A percentile compares a stretch with the other conserved stretches of the same genome.
These are phyloP conservation scores for Nemoura dubitans DNA, from an alignment of 2,888 invertebrate genomes.

Conservation along the genomic window DNA sequence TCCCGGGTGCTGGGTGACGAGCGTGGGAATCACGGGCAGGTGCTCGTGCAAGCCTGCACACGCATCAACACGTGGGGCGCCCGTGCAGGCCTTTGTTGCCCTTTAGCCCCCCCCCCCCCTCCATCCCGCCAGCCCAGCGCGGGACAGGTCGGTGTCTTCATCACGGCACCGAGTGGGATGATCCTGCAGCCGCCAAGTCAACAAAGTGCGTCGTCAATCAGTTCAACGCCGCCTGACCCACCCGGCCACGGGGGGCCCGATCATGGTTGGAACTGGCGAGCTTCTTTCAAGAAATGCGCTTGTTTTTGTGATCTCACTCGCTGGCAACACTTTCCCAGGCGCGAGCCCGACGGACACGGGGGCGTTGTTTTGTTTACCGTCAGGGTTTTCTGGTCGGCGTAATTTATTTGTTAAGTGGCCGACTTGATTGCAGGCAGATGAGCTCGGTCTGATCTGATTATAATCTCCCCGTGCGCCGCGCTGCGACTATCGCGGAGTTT, in stretches of 20 bases:
- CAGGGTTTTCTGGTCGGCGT: neutral
- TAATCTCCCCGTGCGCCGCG: neutral
- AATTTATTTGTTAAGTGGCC: neutral
- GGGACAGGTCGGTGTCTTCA: neutral
- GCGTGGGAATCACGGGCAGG: constrained; percentile 50
- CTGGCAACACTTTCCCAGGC: constrained; percentile 1
- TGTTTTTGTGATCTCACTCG: neutral
- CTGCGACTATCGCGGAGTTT: neutral
- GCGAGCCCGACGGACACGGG: neutral
- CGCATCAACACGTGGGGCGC: neutral
- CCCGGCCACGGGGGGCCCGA: no score
- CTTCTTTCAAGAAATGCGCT: neutral
- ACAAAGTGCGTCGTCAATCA: no score
- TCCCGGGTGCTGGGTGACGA: neutral
- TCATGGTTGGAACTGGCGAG: neutral
- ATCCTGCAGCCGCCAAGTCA: no score
- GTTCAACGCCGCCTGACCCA: no score
- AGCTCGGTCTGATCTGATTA: neutral
- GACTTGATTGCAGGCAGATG: neutral
- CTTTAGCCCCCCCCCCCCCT: constrained; percentile 17
- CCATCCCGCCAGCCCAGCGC: neutral
- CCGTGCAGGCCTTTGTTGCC: neutral
- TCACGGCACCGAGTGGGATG: neutral
- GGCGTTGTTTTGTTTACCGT: neutral
- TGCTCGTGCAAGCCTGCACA: constrained; percentile 34